Evolutionary conservation across 2,888 invertebrate species (phyloP).

Genomic region (Tetranychus truncatus): DNA sequence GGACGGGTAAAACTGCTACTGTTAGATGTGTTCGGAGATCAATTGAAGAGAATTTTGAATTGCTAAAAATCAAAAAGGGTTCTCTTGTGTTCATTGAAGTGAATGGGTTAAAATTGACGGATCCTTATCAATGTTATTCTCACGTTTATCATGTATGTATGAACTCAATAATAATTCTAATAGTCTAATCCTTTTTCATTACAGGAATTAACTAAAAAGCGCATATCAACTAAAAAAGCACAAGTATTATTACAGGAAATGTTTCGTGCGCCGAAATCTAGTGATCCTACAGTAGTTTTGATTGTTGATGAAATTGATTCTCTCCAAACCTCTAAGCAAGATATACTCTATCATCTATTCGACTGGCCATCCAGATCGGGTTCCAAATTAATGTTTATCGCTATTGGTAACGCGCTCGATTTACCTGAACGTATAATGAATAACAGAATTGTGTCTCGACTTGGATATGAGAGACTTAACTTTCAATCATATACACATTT

Average conservation of each 20-base stretch:
- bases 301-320: slow-evolving; percentile 89
- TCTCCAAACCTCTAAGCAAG: slow-evolving; percentile 74
- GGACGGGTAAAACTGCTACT: slow-evolving; percentile 92
- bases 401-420: slow-evolving; percentile 98
- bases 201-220: slow-evolving; percentile 42
- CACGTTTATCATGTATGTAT: slow-evolving; percentile 35
- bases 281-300: slow-evolving; percentile 40
- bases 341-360: slow-evolving; percentile 85
- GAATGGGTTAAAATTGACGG: slow-evolving; percentile 66
- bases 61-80: slow-evolving; percentile 40
- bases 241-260: slow-evolving; percentile 50
- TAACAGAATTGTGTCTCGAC: slow-evolving; percentile 51
- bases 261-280: slow-evolving; percentile 31
- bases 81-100: slow-evolving; percentile 38
- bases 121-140: slow-evolving; percentile 75
- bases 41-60: slow-evolving; percentile 36
- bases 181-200: slow-evolving; percentile 20
- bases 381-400: slow-evolving; percentile 65
- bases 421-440: slow-evolving; percentile 68
- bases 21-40: slow-evolving; percentile 64
- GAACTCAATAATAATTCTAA: slow-evolving; percentile 4
- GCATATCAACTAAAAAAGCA: slow-evolving; percentile 68
- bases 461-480: slow-evolving; percentile 66
- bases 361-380: slow-evolving; percentile 75
- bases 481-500: slow-evolving; percentile 62